A percentile compares a stretch with the other conserved stretches of the same genome.
Evolutionary conservation across 2,888 invertebrate species (phyloP).

Genomic region (Lepidochitona cinerea): DNA sequence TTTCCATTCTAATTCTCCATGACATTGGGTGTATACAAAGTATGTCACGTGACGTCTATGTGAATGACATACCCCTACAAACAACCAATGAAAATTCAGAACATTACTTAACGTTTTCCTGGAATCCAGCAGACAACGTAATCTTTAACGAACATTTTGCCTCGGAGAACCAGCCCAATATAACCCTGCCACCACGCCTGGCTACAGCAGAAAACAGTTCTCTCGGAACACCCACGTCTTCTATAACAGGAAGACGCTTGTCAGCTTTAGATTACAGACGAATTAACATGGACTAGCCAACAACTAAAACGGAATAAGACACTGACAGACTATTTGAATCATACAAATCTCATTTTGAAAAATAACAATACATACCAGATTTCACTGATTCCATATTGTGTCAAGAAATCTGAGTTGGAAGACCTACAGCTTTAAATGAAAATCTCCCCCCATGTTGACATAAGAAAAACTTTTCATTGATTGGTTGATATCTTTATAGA

Average conservation of each 20-base stretch:
- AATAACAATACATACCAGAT: too few relatives aligned
- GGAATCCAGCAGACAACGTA: not conserved
- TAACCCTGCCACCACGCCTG: not conserved
- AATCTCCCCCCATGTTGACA: too few relatives aligned
- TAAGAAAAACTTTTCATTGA: too few relatives aligned
- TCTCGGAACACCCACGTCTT: not conserved
- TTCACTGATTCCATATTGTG: too few relatives aligned
- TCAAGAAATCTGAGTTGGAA: too few relatives aligned
- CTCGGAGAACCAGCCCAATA: not conserved
- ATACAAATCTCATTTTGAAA: too few relatives aligned
- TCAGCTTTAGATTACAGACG: not conserved
- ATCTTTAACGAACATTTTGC: not conserved
- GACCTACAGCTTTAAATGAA: too few relatives aligned
- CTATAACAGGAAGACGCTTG: not conserved
- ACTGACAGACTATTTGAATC: too few relatives aligned
- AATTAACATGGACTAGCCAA: too few relatives aligned
- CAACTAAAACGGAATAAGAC: too few relatives aligned
- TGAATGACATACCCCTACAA: not conserved
- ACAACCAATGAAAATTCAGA: not conserved
- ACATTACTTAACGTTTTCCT: not conserved
- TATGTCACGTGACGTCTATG: not conserved
- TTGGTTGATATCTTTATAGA: too few relatives aligned
- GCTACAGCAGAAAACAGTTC: not conserved
- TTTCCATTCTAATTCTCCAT: slow-evolving; percentile 56
- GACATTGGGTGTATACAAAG: slow-evolving; percentile 30